These are phyloP conservation scores for Etheostoma perlongum DNA, from an alignment of 2,797 vertebrate species.

Conservation along the genomic window DNA sequence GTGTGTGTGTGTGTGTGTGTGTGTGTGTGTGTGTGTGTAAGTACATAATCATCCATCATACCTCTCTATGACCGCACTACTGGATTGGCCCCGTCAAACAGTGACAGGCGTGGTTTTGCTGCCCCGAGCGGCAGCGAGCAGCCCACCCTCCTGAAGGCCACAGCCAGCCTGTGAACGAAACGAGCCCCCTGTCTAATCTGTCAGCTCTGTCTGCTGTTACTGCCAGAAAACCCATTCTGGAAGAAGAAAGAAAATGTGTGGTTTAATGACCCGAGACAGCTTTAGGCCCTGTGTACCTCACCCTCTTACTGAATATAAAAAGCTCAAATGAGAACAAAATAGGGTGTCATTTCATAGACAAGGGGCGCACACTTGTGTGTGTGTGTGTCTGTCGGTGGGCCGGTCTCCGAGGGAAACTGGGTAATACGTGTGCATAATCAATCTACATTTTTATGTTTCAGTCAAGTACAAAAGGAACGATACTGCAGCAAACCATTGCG, in stretches of 20 bases:
- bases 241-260: slow-evolving; percentile 75
- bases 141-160: slow-evolving; percentile 72
- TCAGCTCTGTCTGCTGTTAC: slow-evolving; percentile 74
- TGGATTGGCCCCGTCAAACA: slow-evolving; percentile 75
- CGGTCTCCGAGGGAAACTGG: slow-evolving; percentile 14
- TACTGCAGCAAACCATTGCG: slow-evolving; percentile 8
- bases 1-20: slow-evolving; percentile 1
- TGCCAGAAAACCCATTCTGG: slow-evolving; percentile 75
- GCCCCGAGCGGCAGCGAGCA: slow-evolving; percentile 73
- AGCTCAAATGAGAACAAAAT: slow-evolving; percentile 80
- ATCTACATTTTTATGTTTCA: slow-evolving; percentile 36
- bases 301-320: slow-evolving; percentile 76
- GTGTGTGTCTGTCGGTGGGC: slow-evolving; percentile 16
- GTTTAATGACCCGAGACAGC: slow-evolving; percentile 82
- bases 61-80: slow-evolving; percentile 66
- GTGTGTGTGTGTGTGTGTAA: slow-evolving; percentile 50
- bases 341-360: slow-evolving; percentile 71
- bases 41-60: slow-evolving; percentile 86
- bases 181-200: slow-evolving; percentile 78
- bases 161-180: slow-evolving; percentile 73
- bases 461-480: slow-evolving; percentile 38
- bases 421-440: slow-evolving; percentile 35
- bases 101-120: slow-evolving; percentile 77
- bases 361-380: slow-evolving; percentile 41
- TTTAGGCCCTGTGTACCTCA: slow-evolving; percentile 72